Evolutionary conservation across 2,888 invertebrate species (phyloP).

Genomic region (Eilema sororculum): DNA sequence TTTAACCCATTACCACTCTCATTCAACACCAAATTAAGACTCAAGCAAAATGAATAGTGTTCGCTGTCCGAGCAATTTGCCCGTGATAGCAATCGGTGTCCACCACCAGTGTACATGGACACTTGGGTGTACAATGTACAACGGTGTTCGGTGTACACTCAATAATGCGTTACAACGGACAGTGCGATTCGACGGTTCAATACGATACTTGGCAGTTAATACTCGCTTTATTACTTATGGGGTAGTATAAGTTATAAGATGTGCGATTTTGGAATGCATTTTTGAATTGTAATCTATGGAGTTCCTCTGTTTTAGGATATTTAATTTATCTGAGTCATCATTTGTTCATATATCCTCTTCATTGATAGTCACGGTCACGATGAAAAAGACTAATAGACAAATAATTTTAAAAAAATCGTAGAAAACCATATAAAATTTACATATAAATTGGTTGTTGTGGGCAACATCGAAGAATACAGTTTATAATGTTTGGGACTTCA

Average conservation of each 20-base stretch:
- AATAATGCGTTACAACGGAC: slow-evolving; percentile 31
- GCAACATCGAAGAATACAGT: too few species aligned
- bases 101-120: neutral
- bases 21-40: slow-evolving; percentile 14
- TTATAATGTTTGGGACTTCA: too few species aligned
- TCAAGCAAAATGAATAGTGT: slow-evolving; percentile 17
- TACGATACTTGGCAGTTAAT: slow-evolving; percentile 50
- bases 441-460: too few species aligned
- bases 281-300: neutral
- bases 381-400: too few species aligned
- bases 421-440: too few species aligned
- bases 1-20: slow-evolving; percentile 14
- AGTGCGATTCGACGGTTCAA: slow-evolving; percentile 31
- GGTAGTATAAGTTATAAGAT: slow-evolving; percentile 22
- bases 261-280: neutral
- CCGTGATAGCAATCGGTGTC: slow-evolving; percentile 16
- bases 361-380: too few species aligned
- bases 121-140: slow-evolving; percentile 9
- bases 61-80: slow-evolving; percentile 6
- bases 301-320: neutral
- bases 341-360: too few species aligned
- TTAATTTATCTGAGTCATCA: too few species aligned
- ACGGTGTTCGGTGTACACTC: slow-evolving; percentile 20
- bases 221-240: slow-evolving; percentile 38
- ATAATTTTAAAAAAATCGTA: too few species aligned